Base-by-base conservation (phyloP, 2,113 vertebrate species). In the Gasterosteus nipponicus region DNA sequence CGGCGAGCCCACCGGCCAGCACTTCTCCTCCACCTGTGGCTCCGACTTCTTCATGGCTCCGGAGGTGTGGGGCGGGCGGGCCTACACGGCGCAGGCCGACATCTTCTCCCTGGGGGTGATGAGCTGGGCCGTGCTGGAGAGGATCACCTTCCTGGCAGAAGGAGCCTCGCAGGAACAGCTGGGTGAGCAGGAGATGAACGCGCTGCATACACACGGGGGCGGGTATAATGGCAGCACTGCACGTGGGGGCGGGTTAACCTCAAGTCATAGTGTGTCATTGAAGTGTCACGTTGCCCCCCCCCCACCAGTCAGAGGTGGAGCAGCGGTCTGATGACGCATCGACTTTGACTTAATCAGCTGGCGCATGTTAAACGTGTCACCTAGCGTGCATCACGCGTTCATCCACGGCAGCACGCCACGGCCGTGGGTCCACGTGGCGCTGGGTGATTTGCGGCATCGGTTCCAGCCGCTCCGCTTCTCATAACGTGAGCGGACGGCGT, bases 21-120 rank as follows among this genome's bases (percentile, higher is more conserved):
- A 95, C 93, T 95, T 99, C 78, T 99, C 97, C 3, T 99, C 97
- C 0, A 97, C 95, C 18, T 99, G 98, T 0, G 98, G 98, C 84
- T 98, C 98, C 0, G 97, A 98, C 83, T 99, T 99, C 93, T 99
- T 98, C 93, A 99, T 99, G 98, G 97, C 97, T 0, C 98, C 97
- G 0, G 98, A 99, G 90, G 97, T 99, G 79, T 98, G 98, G 97
- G 97, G 96, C 4, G 98, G 98, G 15, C 95, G 95, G 51, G 95
- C 92, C 93, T 99, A 99, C 94, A 97, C 97, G 0, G 96, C 97
- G 78, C 98, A 98, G 93, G 98, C 97, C 0, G 97, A 99, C 94
- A 98, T 99, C 91, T 99, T 99, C 12, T 98, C 98, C 66, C 93
- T 99, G 3, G 97, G 97, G 8, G 98, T 99, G 89, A 95, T 99